Percentiles rank a stretch among this genome's conserved stretches.
Conservation (phyloP, 2,888 invertebrate genomes). For the Hanleya hanleyi region DNA sequence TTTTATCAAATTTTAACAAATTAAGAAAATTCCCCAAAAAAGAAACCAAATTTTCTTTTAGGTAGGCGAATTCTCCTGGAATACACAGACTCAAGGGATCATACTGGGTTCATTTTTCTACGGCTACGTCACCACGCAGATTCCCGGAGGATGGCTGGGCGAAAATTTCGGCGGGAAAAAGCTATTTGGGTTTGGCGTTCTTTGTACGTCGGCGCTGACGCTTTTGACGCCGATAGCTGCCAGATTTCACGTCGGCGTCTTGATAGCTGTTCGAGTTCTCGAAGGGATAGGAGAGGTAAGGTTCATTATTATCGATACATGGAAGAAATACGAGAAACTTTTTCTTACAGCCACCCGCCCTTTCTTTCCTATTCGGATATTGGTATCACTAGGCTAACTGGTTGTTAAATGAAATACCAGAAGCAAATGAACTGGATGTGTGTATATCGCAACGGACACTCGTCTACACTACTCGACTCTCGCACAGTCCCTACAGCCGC, state of each 20-base stretch:
- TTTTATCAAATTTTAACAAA: no score
- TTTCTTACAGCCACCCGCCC: no score
- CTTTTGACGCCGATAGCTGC: constrained; percentile 86
- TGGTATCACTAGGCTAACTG: no score
- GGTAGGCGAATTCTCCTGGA: constrained; percentile 68
- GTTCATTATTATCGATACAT: no score
- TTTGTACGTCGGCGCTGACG: constrained; percentile 87
- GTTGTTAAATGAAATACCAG: no score
- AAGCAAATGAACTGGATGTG: no score
- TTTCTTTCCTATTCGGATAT: no score
- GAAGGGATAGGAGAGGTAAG: constrained; percentile 89
- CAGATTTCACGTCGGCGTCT: constrained; percentile 80
- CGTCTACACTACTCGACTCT: no score
- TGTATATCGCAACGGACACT: no score
- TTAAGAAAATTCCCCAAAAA: background rate
- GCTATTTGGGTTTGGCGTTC: constrained; percentile 85
- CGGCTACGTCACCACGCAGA: constrained; percentile 70
- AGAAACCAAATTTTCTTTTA: constrained; percentile 15
- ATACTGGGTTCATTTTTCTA: constrained; percentile 71
- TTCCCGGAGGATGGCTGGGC: constrained; percentile 77
- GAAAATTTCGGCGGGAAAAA: constrained; percentile 91
- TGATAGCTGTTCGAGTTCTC: constrained; percentile 83
- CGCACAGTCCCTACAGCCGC: no score
- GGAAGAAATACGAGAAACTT: no score
- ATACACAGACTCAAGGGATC: constrained; percentile 59